Conservation (phyloP, 2,797 vertebrate species). For the Graptemys geographica region DNA sequence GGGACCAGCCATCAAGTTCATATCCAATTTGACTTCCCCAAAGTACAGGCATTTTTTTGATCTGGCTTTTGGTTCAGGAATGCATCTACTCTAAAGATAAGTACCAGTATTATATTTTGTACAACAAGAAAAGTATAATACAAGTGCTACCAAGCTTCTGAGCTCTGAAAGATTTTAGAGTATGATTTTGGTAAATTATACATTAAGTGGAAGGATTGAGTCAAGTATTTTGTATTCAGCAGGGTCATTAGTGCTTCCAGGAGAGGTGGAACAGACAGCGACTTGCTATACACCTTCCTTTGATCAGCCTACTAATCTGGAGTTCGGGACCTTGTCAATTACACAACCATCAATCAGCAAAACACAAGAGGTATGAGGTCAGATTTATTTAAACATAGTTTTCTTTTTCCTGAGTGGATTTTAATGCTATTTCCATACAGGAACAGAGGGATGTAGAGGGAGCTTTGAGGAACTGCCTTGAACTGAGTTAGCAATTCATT, state of each 20-base stretch:
- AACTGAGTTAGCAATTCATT: conserved; percentile 31
- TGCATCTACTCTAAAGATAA: not conserved
- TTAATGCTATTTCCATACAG: not conserved
- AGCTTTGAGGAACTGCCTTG: not conserved
- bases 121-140: not conserved
- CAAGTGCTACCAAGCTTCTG: not conserved
- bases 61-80: not conserved
- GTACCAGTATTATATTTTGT: not conserved
- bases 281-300: conserved; percentile 39
- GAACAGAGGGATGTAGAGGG: not conserved
- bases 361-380: conserved; percentile 64
- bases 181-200: conserved; percentile 12
- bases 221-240: conserved; percentile 53
- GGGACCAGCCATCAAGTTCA: not conserved
- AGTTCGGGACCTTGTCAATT: conserved; percentile 9
- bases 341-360: not conserved
- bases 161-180: not conserved
- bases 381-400: not conserved
- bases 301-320: conserved; percentile 62
- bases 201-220: not conserved
- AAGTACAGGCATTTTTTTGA: not conserved
- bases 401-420: not conserved
- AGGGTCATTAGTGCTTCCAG: conserved; percentile 77
- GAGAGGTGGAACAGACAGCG: conserved; percentile 76
- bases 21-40: not conserved